phyloP scores from a whole-genome alignment of 2,113 vertebrate species.

The Chlorodrepanis virens region DNA sequence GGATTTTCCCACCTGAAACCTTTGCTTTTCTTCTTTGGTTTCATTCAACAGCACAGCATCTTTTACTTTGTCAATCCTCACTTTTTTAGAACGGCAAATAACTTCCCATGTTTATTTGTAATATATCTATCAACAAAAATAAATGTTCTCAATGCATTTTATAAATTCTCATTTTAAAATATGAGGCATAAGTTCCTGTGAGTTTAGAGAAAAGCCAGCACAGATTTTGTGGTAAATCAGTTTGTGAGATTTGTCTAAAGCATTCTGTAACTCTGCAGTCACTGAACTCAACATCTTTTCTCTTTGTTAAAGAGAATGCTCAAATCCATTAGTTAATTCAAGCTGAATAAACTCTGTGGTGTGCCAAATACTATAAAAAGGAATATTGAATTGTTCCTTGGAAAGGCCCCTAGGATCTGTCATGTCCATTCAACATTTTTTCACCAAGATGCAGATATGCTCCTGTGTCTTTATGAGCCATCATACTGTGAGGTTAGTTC shows the following conservation, averaged over 20 bases:
- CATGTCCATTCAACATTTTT: not conserved
- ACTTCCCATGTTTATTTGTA: not conserved
- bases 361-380: slow-evolving; percentile 58
- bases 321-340: slow-evolving; percentile 64
- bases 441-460: not conserved
- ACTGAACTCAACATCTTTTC: slow-evolving; percentile 27
- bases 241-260: not conserved
- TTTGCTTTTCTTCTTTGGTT: not conserved
- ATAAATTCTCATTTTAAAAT: not conserved
- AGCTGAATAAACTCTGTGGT: slow-evolving; percentile 63
- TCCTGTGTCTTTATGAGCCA: not conserved
- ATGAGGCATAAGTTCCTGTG: not conserved
- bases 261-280: slow-evolving; percentile 10
- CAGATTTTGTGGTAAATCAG: not conserved
- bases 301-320: slow-evolving; percentile 30
- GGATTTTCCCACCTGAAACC: not conserved
- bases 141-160: not conserved
- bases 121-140: not conserved
- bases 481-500: not conserved
- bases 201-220: not conserved
- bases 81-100: not conserved
- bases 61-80: not conserved
- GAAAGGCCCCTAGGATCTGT: slow-evolving; percentile 50
- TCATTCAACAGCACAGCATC: not conserved
- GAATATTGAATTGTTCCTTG: slow-evolving; percentile 54